Evolutionary conservation across 2,888 invertebrate species (phyloP), one percentile per base, ranked within the genome.

Genomic region (Troides helena): DNA sequence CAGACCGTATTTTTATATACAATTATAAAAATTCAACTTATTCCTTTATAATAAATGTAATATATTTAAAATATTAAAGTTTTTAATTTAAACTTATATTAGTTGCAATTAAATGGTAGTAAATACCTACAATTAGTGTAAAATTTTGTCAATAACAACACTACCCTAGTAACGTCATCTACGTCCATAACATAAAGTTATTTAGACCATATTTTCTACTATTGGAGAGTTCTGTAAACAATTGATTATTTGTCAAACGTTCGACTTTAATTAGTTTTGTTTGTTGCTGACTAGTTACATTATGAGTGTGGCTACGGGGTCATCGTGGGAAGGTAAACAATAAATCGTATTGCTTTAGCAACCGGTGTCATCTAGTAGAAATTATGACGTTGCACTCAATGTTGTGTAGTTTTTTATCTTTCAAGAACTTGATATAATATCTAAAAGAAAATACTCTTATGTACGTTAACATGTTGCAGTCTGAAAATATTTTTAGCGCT

Each of bases 291-390:
- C 23, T 43, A 46, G 8, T 30, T 56, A n/a, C 25, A 65, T 67
- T 58, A 68, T 70, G 70, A 70, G 67, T 57, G 57, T 56, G 56
- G 67, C 60, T n/a, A 23, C 70, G 18, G 46, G 64, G 46, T 60
- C 53, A 61, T 64, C 68, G 18, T 71, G 71, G 67, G 71, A 71
- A 71, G 71, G 71, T 71, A 64, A 71, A 65, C 4, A 46, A 17
- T 62, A 43, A 21, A 4, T 58, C 23, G 53, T 64, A 59, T 60
- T n/a, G 39, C 7, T 46, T 39, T 17, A 46, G 17, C 25, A 57
- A 63, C 53, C 70, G 50, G 66, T 63, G n/a, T 59, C 67, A 60
- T 43, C 14, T 58, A 25, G 25, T 39, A 67, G 53, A 70, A 56
- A 63, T 61, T 46, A 63, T 64, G 67, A 70, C 70, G 70, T 70